Base-by-base conservation (phyloP, 2,888 invertebrate species). In the Troides helena region DNA sequence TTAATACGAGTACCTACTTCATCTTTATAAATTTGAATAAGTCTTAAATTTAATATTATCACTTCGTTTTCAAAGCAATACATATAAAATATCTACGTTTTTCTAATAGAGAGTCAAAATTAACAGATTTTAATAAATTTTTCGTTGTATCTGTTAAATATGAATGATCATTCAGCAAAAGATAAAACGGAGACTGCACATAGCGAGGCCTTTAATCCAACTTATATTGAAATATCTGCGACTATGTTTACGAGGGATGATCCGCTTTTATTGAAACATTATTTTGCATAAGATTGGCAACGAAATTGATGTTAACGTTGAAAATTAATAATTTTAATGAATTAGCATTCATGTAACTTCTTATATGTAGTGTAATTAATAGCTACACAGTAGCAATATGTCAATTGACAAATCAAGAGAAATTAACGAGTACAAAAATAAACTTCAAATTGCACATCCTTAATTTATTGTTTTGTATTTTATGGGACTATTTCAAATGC, bases 271-370 rank as follows among this genome's bases (percentile, higher is more conserved):
- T 69, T 69, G 69, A 69, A 69, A 69, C 62, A 65, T 65, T 65
- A 65, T 65, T 23, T 69, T 69, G 65, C 79, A 81, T 80, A 68
- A 68, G 50, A 64, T 68, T 64, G 63, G 39, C 64, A 68, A 10
- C 57, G 23, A 58, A 58, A 58, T 58, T 58, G 23, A 12, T 4
- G 23, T 58, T 58, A 23, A 46, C 50, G 7, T 53, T 53, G 53
- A 53, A n/a, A n/a, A 53, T 53, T n/a, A n/a, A 53, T 53, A 18
- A 12, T 53, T 53, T 53, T 53, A n/a, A 53, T 53, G n/a, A 53
- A n/a, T n/a, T 53, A n/a, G 0, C 53, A 6, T 53, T 53, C 7
- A 53, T 53, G 53, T 3, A n/a, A 7, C 53, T 53, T 6, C n/a
- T 53, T 53, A 53, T 53, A 18, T n/a, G 6, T 18, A 18, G 4